A percentile compares a stretch with the other conserved stretches of the same genome.
These are phyloP conservation scores for Pyrgilauda ruficollis DNA, from an alignment of 2,113 vertebrate genomes.

Conservation along the genomic window DNA sequence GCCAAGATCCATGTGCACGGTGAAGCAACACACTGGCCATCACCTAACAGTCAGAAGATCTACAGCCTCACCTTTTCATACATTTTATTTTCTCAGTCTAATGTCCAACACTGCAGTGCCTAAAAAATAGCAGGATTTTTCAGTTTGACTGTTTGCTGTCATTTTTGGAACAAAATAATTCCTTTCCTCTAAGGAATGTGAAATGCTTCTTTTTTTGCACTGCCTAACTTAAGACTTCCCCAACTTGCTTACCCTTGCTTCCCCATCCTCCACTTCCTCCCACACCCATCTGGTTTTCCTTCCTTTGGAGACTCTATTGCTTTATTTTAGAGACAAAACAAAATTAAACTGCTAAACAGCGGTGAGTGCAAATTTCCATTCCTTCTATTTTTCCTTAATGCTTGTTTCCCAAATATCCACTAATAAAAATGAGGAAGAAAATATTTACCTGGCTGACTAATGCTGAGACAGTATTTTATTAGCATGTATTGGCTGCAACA, in stretches of 20 bases:
- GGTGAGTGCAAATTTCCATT: background rate
- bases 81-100: background rate
- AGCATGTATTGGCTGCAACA: background rate
- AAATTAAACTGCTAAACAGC: background rate
- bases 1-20: background rate
- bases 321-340: slow-evolving; percentile 18
- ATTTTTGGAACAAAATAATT: background rate
- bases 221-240: slow-evolving; percentile 21
- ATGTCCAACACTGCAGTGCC: background rate
- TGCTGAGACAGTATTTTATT: background rate
- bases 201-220: background rate
- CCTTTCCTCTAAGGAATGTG: background rate
- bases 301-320: background rate
- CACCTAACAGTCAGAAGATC: background rate
- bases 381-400: background rate
- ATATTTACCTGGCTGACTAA: background rate
- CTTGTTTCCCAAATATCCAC: background rate
- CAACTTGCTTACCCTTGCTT: background rate
- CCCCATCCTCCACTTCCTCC: slow-evolving; percentile 48
- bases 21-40: background rate
- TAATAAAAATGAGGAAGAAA: background rate
- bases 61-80: background rate
- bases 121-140: background rate
- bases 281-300: slow-evolving; percentile 47
- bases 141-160: background rate